Evolutionary conservation across 1,140 invertebrate species (phyloP), one percentile per base, ranked within the genome.

Genomic region (Potamilus streckersoni): DNA sequence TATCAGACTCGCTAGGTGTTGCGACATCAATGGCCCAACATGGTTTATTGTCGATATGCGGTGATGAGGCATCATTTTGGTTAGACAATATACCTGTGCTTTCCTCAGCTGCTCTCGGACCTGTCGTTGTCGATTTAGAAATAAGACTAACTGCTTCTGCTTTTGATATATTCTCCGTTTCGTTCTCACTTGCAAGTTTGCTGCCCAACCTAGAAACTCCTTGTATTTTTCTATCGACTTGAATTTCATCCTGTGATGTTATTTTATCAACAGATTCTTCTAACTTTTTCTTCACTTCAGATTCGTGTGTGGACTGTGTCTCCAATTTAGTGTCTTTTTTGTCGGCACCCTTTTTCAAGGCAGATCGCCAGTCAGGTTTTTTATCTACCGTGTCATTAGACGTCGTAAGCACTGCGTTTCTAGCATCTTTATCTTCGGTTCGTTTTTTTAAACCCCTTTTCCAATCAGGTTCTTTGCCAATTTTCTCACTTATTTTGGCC

Each of bases 401-500:
- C 14, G 16, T 71, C n/a, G n/a, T 71, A 61, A 15, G n/a, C 61
- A 56, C n/a, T 6, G n/a, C 14, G 13, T 6, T 75, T 75, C 49
- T 1, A 55, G 60, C 70, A 64, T 66, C 57, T 20, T 23, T 23
- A 63, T 60, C 20, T 55, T 60, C 16, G n/a, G 19, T 70, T 70
- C 65, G 56, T 20, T 2, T 31, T 75, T 20, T 79, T 79, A 69
- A 11, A 57, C 20, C 13, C 57, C n/a, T 70, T 69, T 64, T 19
- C 14, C 60, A 20, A 19, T 23, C 15, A 57, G 19, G 66, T 55
- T 1, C 49, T 11, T 14, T 61, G 61, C 27, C 55, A 31, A 31
- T 62, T 68, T 59, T 13, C 59, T 38, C 16, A 27, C 23, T 57
- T 65, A 15, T 27, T 66, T 14, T 66, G 38, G 20, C 89, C 49